phyloP scores from a whole-genome alignment of 2,888 invertebrate genomes.

The Cheilosia vulpina region DNA sequence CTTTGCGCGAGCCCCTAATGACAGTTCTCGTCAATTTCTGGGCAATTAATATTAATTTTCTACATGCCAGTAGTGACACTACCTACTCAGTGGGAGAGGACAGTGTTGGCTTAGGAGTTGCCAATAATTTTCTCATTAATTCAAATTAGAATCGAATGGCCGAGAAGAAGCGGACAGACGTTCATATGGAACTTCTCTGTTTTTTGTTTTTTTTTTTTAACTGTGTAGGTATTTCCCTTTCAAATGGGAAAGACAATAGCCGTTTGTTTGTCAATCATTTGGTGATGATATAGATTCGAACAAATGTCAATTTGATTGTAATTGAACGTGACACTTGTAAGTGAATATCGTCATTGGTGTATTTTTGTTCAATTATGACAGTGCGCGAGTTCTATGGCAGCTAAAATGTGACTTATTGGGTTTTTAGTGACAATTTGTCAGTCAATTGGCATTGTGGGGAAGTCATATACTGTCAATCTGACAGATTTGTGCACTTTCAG shows the following conservation, averaged over 20 bases:
- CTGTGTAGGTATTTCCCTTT: background rate
- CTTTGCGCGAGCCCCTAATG: constrained; percentile 44
- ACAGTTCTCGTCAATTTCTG: constrained; percentile 67
- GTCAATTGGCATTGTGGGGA: background rate
- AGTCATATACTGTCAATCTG: background rate
- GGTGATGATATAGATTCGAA: constrained; percentile 62
- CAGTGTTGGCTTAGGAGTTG: constrained; percentile 52
- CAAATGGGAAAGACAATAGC: constrained; percentile 9
- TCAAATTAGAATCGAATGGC: constrained; percentile 63
- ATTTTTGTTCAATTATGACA: constrained; percentile 20
- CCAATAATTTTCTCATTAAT: constrained; percentile 74
- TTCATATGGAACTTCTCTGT: background rate
- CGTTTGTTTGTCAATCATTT: constrained; percentile 41
- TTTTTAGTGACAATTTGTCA: constrained; percentile 66
- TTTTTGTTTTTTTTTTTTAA: background rate
- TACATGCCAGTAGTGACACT: constrained; percentile 51
- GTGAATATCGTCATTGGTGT: constrained; percentile 8
- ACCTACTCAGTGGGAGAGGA: background rate
- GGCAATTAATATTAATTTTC: constrained; percentile 69
- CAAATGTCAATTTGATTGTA: constrained; percentile 72
- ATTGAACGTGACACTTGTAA: constrained; percentile 70
- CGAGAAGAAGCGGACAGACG: background rate
- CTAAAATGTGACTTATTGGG: constrained; percentile 64
- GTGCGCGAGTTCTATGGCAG: constrained; percentile 37
- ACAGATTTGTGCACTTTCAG: too few species aligned